Percentiles rank a stretch among this genome's conserved stretches.
Evolutionary conservation across 2,797 vertebrate species (phyloP).

Genomic region (Argya squamiceps): DNA sequence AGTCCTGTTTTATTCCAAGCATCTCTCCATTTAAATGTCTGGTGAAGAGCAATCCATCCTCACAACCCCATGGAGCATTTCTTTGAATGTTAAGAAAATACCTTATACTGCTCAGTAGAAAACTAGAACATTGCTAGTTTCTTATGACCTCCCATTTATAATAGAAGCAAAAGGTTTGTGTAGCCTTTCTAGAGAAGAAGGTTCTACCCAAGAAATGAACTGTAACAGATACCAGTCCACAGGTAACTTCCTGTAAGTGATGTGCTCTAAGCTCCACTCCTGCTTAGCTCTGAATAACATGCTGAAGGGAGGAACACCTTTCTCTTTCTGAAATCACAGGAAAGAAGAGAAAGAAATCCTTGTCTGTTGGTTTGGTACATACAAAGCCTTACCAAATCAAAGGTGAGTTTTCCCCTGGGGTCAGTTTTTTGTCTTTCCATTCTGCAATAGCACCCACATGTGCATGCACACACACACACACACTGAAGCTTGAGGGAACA

Average conservation of each 20-base stretch:
- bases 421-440: not conserved
- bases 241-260: not conserved
- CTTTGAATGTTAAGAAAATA: not conserved
- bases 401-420: not conserved
- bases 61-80: not conserved
- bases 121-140: not conserved
- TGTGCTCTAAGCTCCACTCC: not conserved
- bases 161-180: not conserved
- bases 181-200: not conserved
- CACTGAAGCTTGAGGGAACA: not conserved
- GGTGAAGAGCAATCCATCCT: not conserved
- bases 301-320: not conserved
- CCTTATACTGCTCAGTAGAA: not conserved
- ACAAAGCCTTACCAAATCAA: not conserved
- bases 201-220: not conserved
- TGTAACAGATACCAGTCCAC: not conserved
- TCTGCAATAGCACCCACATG: fast-evolving
- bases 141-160: not conserved
- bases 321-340: not conserved
- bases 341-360: not conserved
- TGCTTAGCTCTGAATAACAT: not conserved
- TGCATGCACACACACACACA: not conserved
- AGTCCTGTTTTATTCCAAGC: not conserved
- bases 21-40: not conserved
- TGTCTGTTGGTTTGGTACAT: not conserved